These are phyloP conservation scores for Conger conger DNA, from an alignment of 2,113 vertebrate genomes.

Conservation along the genomic window DNA sequence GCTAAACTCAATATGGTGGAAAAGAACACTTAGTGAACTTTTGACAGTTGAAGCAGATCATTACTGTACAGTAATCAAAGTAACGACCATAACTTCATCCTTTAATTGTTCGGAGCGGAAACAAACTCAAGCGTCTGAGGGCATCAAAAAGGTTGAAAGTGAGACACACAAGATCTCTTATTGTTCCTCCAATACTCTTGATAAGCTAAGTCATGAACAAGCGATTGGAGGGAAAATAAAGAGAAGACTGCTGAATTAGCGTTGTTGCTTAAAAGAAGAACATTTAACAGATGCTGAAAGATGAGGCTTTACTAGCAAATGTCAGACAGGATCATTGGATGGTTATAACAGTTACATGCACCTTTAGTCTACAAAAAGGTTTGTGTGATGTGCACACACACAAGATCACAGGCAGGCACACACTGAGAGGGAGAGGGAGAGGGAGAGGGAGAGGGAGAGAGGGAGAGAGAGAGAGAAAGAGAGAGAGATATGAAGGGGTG, in stretches of 20 bases:
- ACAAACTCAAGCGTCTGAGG: not conserved
- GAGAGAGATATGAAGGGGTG: not conserved
- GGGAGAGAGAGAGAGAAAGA: too few species aligned
- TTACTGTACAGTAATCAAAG: not conserved
- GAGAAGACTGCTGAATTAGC: not conserved
- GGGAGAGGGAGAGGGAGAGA: too few species aligned
- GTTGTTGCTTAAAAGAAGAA: constrained; percentile 20
- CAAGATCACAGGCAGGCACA: constrained; percentile 33
- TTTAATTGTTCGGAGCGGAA: not conserved
- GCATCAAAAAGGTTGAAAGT: not conserved
- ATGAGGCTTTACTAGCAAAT: constrained; percentile 27
- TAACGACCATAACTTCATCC: not conserved
- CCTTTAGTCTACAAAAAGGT: not conserved
- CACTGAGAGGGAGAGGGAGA: not conserved
- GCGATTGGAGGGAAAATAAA: constrained; percentile 24
- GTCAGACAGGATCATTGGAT: constrained; percentile 29
- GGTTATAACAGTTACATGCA: constrained; percentile 19
- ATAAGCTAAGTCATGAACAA: constrained; percentile 22
- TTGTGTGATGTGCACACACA: not conserved
- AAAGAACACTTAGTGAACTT: not conserved
- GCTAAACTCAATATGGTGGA: not conserved
- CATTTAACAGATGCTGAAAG: constrained; percentile 20
- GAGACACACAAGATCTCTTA: not conserved
- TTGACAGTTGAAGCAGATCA: not conserved
- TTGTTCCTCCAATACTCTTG: constrained; percentile 11